Conservation (phyloP, 37 sponge, comb jelly and placozoan genomes). For the Hexactinellida sp. region DNA sequence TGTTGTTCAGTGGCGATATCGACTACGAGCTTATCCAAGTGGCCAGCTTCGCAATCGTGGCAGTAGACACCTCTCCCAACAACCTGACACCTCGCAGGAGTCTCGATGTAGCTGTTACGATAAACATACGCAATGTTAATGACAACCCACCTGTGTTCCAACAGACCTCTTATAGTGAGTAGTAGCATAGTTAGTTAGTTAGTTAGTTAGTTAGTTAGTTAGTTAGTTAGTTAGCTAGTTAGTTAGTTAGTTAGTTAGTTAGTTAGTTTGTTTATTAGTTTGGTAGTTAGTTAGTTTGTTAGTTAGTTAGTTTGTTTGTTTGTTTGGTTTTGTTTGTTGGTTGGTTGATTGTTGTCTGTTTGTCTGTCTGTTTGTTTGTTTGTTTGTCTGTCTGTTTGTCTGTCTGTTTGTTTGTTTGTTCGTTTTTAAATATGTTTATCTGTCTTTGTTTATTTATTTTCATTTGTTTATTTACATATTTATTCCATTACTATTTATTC, state of each 20-base stretch:
- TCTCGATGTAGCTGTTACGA: neutral
- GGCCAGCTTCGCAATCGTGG: neutral
- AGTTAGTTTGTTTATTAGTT: no score
- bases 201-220: neutral
- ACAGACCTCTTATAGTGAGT: neutral
- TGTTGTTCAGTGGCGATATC: neutral
- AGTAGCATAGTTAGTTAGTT: neutral
- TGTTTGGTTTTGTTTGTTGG: no score
- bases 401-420: no score
- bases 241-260: neutral
- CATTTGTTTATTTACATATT: neutral
- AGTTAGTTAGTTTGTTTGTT: neutral
- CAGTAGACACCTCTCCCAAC: neutral
- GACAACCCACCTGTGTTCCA: slow-evolving; percentile 41
- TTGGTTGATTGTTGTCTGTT: no score
- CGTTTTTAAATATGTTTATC: neutral
- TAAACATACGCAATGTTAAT: slow-evolving; percentile 36
- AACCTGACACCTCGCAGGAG: neutral
- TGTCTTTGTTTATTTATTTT: neutral
- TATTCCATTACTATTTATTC: neutral
- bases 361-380: no score
- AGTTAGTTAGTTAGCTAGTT: no score
- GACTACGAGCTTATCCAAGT: neutral
- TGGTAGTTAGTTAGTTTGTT: neutral
- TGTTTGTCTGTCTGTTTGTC: no score